phyloP scores from a whole-genome alignment of 1,140 invertebrate species.

The Pseudomyrmex flavicornis region DNA sequence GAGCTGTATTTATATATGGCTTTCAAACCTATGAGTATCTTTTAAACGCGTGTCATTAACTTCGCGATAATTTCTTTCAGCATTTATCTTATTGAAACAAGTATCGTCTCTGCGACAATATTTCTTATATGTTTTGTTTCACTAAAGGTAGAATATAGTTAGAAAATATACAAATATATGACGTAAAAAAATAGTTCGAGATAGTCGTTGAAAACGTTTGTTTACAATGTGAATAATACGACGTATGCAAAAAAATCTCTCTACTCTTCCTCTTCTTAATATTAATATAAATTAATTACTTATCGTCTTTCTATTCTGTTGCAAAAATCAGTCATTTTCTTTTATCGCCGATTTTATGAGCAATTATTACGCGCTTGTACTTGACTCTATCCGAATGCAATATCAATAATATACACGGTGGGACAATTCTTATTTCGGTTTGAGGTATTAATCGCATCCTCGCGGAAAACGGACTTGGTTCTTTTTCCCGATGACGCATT shows the following conservation, averaged over 20 bases:
- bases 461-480: neutral
- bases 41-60: too few species aligned
- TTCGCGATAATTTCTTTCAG: too few species aligned
- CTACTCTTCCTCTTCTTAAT: too few species aligned
- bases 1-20: too few species aligned
- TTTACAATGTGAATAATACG: neutral
- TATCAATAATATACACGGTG: neutral
- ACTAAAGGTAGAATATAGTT: too few species aligned
- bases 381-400: neutral
- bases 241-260: neutral
- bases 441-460: slow-evolving; percentile 14
- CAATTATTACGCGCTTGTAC: neutral
- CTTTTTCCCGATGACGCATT: slow-evolving; percentile 7
- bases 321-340: neutral
- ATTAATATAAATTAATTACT: slow-evolving; percentile 20
- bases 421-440: slow-evolving; percentile 2
- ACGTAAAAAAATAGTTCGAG: neutral
- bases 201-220: slow-evolving; percentile 8
- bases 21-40: too few species aligned
- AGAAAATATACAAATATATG: too few species aligned
- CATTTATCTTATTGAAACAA: too few species aligned
- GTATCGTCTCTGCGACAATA: too few species aligned
- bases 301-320: neutral
- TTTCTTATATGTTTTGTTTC: too few species aligned
- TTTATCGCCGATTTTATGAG: neutral